Evolutionary conservation across 2,797 vertebrate genomes (phyloP).

Genomic region (Chaunax sp.): DNA sequence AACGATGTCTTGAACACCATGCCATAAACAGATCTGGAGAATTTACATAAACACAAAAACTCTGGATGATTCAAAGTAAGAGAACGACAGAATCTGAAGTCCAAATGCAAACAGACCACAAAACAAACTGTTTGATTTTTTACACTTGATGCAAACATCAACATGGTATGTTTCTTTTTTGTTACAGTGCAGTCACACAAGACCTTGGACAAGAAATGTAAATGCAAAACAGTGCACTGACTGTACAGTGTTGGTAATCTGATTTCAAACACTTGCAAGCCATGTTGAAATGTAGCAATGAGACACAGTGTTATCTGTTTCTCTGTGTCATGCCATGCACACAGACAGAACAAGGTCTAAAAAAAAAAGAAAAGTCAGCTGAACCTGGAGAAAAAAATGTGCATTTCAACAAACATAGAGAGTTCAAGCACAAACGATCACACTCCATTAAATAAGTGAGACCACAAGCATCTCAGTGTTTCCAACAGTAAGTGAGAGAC

Average conservation of each 20-base stretch:
- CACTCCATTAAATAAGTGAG: slow-evolving; percentile 7
- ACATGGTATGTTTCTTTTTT: slow-evolving; percentile 15
- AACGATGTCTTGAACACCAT: slow-evolving; percentile 22
- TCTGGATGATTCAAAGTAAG: slow-evolving; percentile 23
- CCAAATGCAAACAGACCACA: slow-evolving; percentile 31
- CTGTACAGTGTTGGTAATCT: neutral
- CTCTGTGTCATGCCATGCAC: slow-evolving; percentile 62
- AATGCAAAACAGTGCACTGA: slow-evolving; percentile 7
- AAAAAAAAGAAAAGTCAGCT: slow-evolving; percentile 2
- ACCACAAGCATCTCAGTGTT: slow-evolving; percentile 42
- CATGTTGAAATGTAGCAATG: slow-evolving; percentile 16
- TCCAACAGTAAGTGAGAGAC: slow-evolving; percentile 40
- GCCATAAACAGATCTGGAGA: slow-evolving; percentile 32
- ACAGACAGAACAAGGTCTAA: slow-evolving; percentile 27
- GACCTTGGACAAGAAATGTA: slow-evolving; percentile 18
- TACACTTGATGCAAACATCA: slow-evolving; percentile 13
- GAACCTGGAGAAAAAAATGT: slow-evolving; percentile 41
- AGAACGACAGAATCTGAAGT: slow-evolving; percentile 18
- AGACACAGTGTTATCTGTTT: slow-evolving; percentile 8
- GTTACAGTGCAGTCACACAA: slow-evolving; percentile 9
- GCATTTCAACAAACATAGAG: slow-evolving; percentile 44
- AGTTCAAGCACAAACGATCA: slow-evolving; percentile 42
- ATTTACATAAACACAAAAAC: slow-evolving; percentile 7
- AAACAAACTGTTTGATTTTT: slow-evolving; percentile 12
- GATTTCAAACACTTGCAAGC: slow-evolving; percentile 18